Evolutionary conservation across 1,140 invertebrate species (phyloP), one percentile per base, ranked within the genome.

Genomic region (Latrodectus geometricus): DNA sequence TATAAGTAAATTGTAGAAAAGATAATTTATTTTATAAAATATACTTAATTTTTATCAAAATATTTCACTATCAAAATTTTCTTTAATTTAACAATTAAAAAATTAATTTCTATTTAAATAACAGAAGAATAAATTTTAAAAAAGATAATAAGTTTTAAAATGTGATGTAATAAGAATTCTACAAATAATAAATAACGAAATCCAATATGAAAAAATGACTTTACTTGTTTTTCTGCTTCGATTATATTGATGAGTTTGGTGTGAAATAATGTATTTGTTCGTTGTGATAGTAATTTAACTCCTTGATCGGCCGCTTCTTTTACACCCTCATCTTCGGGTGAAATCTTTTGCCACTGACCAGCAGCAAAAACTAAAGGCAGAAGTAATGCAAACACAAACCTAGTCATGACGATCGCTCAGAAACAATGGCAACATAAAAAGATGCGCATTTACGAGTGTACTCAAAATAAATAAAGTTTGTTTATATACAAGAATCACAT

Each of bases 221-320:
- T 89, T 86, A 90, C 90, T 88, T 91, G 89, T 88, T 90, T 90
- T 80, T 89, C 90, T n/a, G 89, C 90, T 54, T 91, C 88, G 8
- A 90, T 11, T 35, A 92, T 89, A 48, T 91, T 90, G 8, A 92
- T 79, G 8, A 92, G 86, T 5, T 91, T 87, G 86, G 91, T 87
- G 81, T 91, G 92, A 50, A 90, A 91, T 78, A 92, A 89, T 78
- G 91, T 91, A 52, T 90, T 90, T 72, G 92, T 91, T 79, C 90
- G 88, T 9, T 89, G 88, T 83, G 93, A 92, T 17, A 92, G 79
- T 50, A 90, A 88, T 23, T 91, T 89, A 2, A 92, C 88, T 8
- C 90, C 92, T 87, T 90, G 90, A 73, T 90, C 87, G 5, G 92
- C 90, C 21, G 92, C 89, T 88, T 91, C 90, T 81, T 90, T 89